Percentiles rank a stretch among this genome's conserved stretches.
These are phyloP conservation scores for Crypturellus undulatus DNA, from an alignment of 2,113 vertebrate species.

Conservation along the genomic window DNA sequence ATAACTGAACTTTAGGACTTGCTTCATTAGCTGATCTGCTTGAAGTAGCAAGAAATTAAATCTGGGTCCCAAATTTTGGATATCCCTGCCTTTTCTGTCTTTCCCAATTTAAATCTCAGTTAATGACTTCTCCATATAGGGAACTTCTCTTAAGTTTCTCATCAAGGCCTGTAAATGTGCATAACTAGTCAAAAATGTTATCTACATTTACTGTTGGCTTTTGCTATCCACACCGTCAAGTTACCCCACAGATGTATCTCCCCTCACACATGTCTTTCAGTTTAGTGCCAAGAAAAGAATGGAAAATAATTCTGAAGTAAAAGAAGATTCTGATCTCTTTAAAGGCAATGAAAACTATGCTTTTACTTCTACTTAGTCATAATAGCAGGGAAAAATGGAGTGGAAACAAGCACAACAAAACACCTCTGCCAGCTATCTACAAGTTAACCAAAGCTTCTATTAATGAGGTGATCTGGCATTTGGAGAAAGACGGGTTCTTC, in stretches of 20 bases:
- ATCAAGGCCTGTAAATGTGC: background rate
- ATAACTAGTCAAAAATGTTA: constrained; percentile 31
- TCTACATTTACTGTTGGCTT: constrained; percentile 25
- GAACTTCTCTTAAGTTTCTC: constrained; percentile 13
- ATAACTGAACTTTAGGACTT: constrained; percentile 1
- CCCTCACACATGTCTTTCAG: constrained; percentile 15
- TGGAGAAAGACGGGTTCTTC: constrained; percentile 45
- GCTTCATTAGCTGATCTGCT: background rate
- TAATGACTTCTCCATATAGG: constrained; percentile 56
- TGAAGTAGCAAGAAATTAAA: constrained; percentile 1
- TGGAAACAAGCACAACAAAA: constrained; percentile 69
- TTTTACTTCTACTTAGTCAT: constrained; percentile 55
- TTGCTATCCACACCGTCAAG: background rate
- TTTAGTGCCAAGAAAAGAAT: constrained; percentile 20
- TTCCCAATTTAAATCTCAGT: constrained; percentile 25
- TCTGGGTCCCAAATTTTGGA: background rate
- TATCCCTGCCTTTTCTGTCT: background rate
- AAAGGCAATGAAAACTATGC: constrained; percentile 51
- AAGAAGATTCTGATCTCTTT: constrained; percentile 53
- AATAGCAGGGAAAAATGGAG: constrained; percentile 31
- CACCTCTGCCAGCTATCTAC: constrained; percentile 51
- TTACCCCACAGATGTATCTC: background rate
- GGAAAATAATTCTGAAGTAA: constrained; percentile 55
- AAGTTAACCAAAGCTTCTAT: constrained; percentile 37
- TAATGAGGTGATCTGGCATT: constrained; percentile 64